Conservation (phyloP, 2,113 vertebrate species). For the Vulpes vulpes region DNA sequence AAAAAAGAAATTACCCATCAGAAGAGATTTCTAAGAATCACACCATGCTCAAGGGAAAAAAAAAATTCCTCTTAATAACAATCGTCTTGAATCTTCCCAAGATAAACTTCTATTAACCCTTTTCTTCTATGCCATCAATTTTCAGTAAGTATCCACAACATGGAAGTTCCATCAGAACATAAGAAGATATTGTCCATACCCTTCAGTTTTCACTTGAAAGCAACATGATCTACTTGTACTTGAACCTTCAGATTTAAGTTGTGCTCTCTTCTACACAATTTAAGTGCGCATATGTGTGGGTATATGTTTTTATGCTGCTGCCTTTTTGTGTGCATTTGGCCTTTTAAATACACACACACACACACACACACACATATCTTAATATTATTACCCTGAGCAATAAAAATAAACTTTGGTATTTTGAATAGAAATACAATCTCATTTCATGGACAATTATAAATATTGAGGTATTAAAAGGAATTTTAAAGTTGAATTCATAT, state of each 20-base stretch:
- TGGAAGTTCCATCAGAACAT: background rate
- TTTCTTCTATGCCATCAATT: background rate
- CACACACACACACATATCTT: background rate
- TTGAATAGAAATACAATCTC: background rate
- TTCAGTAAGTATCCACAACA: background rate
- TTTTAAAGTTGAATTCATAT: constrained; percentile 8
- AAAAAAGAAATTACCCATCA: background rate
- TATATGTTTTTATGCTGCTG: background rate
- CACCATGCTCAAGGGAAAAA: background rate
- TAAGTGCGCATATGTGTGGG: too few relatives aligned
- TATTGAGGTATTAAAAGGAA: background rate
- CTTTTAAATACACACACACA: background rate
- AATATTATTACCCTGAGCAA: background rate
- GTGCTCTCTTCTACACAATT: background rate
- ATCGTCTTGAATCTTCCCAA: background rate
- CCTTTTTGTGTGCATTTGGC: background rate
- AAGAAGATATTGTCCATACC: background rate
- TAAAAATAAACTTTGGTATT: background rate
- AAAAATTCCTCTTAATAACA: background rate
- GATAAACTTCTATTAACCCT: background rate
- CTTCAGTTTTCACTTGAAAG: background rate
- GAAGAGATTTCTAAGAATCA: constrained; percentile 57
- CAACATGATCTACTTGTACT: background rate
- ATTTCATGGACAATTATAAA: background rate
- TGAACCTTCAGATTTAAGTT: background rate